Evolutionary conservation across 2,888 invertebrate species (phyloP).

Genomic region (Cristatella mucedo): DNA sequence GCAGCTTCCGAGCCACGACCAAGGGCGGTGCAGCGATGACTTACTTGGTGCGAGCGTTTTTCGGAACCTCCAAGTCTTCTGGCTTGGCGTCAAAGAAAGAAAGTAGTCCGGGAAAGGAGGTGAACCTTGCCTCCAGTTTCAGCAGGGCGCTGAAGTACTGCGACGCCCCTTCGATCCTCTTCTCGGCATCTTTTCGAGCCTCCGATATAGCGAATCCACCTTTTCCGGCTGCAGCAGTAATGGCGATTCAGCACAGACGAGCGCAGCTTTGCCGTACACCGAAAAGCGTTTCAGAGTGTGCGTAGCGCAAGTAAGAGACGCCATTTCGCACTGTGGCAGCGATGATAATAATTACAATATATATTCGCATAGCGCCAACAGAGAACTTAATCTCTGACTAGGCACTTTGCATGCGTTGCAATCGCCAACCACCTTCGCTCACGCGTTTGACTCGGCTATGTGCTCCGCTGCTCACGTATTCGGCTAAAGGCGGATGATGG

Average conservation of each 20-base stretch:
- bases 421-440: too few species aligned
- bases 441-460: too few species aligned
- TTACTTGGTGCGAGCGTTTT: slow-evolving; percentile 8
- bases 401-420: too few species aligned
- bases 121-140: neutral
- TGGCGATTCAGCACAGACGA: too few species aligned
- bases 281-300: neutral
- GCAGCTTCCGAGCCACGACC: too few species aligned
- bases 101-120: slow-evolving; percentile 3
- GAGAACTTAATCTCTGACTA: too few species aligned
- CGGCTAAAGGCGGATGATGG: too few species aligned
- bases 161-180: slow-evolving; percentile 1
- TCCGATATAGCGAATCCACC: neutral
- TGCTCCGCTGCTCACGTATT: too few species aligned
- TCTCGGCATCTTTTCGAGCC: slow-evolving; percentile 6
- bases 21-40: too few species aligned
- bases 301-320: neutral
- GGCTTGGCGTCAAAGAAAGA: neutral
- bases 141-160: slow-evolving; percentile 4
- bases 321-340: neutral
- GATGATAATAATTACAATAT: neutral
- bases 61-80: slow-evolving; percentile 4
- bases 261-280: neutral
- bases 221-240: too few species aligned
- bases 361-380: too few species aligned